Conservation (phyloP, 2,113 vertebrate species). For the Lota lota region DNA sequence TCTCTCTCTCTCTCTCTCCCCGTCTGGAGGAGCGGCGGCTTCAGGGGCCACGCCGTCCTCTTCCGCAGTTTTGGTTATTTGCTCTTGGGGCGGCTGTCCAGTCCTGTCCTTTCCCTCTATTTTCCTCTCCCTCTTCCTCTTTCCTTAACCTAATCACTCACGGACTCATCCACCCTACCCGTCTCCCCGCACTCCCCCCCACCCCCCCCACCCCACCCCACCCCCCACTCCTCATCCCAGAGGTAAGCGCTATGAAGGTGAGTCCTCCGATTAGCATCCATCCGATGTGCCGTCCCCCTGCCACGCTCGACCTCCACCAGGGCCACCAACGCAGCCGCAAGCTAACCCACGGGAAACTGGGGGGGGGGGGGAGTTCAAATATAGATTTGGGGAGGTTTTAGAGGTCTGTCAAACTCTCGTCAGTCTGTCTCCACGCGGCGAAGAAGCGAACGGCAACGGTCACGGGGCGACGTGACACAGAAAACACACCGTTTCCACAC, state of each 20-base stretch:
- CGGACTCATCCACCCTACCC: constrained; percentile 33
- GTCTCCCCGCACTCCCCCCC: constrained; percentile 44
- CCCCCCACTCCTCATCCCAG: constrained; percentile 45
- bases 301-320: too few relatives aligned
- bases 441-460: too few relatives aligned
- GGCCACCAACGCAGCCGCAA: too few relatives aligned
- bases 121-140: constrained; percentile 32
- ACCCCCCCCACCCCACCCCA: constrained; percentile 37
- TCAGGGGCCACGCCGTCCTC: not conserved
- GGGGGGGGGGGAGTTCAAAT: too few relatives aligned
- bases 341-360: too few relatives aligned
- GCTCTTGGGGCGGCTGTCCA: constrained; percentile 53
- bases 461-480: too few relatives aligned
- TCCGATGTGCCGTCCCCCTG: constrained; percentile 63
- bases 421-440: too few relatives aligned
- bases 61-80: constrained; percentile 33
- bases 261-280: constrained; percentile 63
- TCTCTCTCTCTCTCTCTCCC: too few relatives aligned
- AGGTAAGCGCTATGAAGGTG: constrained; percentile 61
- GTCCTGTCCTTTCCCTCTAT: constrained; percentile 59
- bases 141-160: constrained; percentile 72
- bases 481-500: too few relatives aligned
- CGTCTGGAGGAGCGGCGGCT: not conserved
- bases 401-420: too few relatives aligned
- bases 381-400: too few relatives aligned